Base-by-base conservation (phyloP, 2,797 vertebrate genomes). In the Lophotriccus pileatus region DNA sequence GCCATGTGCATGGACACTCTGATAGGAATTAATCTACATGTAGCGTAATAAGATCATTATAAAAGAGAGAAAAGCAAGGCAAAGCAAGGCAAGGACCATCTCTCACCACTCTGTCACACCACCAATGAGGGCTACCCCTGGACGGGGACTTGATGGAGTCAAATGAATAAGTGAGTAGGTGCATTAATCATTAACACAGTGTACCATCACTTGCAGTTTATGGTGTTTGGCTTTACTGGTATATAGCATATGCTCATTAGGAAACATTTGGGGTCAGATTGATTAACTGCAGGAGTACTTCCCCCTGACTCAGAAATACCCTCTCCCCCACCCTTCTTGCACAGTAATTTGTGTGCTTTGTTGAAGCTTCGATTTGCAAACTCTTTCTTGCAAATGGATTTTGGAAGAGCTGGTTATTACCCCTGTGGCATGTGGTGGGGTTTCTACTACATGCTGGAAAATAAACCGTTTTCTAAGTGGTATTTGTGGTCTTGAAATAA, bases 81-180 rank as follows among this genome's bases (percentile, higher is more conserved):
- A 25, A n/a, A 12, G 20, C 25, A 39, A n/a, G 19, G 46, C 22
- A 74, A 68, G 32, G 62, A 37, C 12, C 12, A 47, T 3, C 21
- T 74, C 25, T 24, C 13, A 24, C 7, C 14, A 14, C 58, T 14
- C 28, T 47, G 5, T 21, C 12, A 44, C 14, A 19, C 15, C 39
- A 79, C 8, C 5, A 32, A 0, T 5, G 9, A 78, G 13, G 9
- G 17, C 10, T 11, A 28, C 14, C 20, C 15, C 39, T 50, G 10
- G 6, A 13, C 30, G 43, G 3, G 9, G 41, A 10, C n/a, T 63
- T 59, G 6, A 15, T 82, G 10, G 37, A 49, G 9, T 59, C 10
- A 63, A 55, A 72, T 9, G 6, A 53, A 0, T 14, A 11, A 37
- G 5, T 14, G 10, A 50, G 17, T 0, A 2, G 12, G 8, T 19